phyloP scores from a whole-genome alignment of 2,797 vertebrate genomes.

The Chelon auratus region DNA sequence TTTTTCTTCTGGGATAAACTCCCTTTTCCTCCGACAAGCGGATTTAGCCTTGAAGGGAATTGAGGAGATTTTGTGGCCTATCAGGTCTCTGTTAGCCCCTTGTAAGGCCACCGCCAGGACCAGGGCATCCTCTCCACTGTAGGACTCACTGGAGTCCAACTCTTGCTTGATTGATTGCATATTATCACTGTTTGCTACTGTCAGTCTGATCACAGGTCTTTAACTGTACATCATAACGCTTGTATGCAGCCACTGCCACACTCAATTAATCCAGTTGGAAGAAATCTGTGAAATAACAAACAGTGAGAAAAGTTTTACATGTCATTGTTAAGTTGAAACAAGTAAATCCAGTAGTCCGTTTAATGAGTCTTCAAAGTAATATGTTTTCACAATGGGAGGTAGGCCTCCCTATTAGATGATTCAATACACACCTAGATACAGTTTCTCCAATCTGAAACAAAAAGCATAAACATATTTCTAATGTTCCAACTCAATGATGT shows the following conservation, averaged over 20 bases:
- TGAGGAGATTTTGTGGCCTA: slow-evolving; percentile 67
- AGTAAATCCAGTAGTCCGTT: not conserved
- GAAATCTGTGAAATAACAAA: slow-evolving; percentile 59
- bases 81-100: slow-evolving; percentile 84
- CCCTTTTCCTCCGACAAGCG: slow-evolving; percentile 90
- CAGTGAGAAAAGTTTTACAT: slow-evolving; percentile 14
- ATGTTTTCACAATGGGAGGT: no score
- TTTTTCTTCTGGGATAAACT: slow-evolving; percentile 97
- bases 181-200: slow-evolving; percentile 66
- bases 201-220: slow-evolving; percentile 54
- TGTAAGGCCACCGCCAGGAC: slow-evolving; percentile 87
- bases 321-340: not conserved
- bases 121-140: slow-evolving; percentile 84
- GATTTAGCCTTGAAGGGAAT: slow-evolving; percentile 85
- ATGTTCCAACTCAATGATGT: no score
- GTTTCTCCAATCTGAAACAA: no score
- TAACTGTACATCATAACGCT: slow-evolving; percentile 45
- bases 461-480: no score
- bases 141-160: slow-evolving; percentile 82
- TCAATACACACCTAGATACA: no score
- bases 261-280: slow-evolving; percentile 28
- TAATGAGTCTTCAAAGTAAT: not conserved
- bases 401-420: no score
- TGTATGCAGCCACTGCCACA: slow-evolving; percentile 30
- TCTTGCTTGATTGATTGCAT: slow-evolving; percentile 97